Percentiles rank a stretch among this genome's conserved stretches.
Conservation (phyloP, 2,888 invertebrate genomes). For the Tigriopus californicus region DNA sequence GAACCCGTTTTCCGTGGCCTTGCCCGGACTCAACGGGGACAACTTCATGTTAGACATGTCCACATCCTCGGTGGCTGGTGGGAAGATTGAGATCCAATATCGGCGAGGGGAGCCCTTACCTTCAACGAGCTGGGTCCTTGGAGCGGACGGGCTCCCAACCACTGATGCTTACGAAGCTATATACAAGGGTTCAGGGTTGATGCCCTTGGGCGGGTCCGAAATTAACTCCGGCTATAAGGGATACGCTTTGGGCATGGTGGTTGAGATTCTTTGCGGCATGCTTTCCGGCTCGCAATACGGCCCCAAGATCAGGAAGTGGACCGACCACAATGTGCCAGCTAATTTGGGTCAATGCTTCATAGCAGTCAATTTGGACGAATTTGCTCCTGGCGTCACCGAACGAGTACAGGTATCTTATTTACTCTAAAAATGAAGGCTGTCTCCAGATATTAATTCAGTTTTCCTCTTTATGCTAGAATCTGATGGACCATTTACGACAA, state of each 20-base stretch:
- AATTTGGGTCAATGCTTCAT: constrained; percentile 75
- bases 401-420: constrained; percentile 47
- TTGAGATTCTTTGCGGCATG: constrained; percentile 70
- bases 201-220: constrained; percentile 43
- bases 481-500: not conserved
- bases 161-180: constrained; percentile 45
- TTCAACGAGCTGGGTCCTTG: constrained; percentile 1
- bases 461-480: not conserved
- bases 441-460: too few relatives aligned
- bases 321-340: constrained; percentile 40
- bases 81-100: constrained; percentile 44
- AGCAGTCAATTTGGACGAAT: constrained; percentile 60
- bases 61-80: constrained; percentile 76
- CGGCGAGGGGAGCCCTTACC: not conserved
- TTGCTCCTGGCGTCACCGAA: constrained; percentile 57
- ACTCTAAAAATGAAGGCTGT: too few relatives aligned
- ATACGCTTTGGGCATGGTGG: constrained; percentile 61
- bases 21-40: constrained; percentile 36
- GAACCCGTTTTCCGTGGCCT: constrained; percentile 64
- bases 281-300: constrained; percentile 51
- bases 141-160: constrained; percentile 2
- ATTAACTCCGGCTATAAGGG: constrained; percentile 68
- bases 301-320: constrained; percentile 59
- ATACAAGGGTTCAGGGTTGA: constrained; percentile 27
- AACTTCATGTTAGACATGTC: constrained; percentile 84